phyloP scores from a whole-genome alignment of 2,113 vertebrate genomes.

The Bos indicus region DNA sequence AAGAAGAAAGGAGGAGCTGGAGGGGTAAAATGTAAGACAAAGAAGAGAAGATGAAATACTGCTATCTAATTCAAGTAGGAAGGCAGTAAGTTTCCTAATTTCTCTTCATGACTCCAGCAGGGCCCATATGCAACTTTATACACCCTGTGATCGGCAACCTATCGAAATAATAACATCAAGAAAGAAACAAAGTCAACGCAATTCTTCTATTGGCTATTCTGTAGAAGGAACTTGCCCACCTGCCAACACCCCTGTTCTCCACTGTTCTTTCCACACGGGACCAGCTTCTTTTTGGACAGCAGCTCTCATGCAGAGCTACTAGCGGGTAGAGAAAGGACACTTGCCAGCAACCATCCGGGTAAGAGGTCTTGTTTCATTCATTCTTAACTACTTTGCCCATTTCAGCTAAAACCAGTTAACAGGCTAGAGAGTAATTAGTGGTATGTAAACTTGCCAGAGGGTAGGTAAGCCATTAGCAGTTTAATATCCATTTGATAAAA shows the following conservation, averaged over 20 bases:
- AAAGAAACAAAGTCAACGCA: not conserved
- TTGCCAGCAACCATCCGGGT: not conserved
- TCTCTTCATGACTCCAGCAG: not conserved
- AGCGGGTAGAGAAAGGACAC: not conserved
- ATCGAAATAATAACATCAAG: not conserved
- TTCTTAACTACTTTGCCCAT: constrained; percentile 7
- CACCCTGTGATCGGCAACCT: not conserved
- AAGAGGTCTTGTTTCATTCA: not conserved
- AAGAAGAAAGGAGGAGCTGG: constrained; percentile 24
- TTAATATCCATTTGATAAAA: constrained; percentile 73
- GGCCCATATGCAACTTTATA: not conserved
- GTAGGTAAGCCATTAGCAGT: constrained; percentile 62
- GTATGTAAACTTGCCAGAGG: constrained; percentile 57
- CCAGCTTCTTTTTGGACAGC: not conserved
- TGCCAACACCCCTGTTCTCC: not conserved
- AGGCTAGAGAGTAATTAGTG: not conserved
- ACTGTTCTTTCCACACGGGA: not conserved
- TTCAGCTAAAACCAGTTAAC: constrained; percentile 66
- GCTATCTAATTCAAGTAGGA: not conserved
- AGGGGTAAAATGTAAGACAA: constrained; percentile 5
- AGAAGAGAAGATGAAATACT: not conserved
- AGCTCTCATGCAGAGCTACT: not conserved
- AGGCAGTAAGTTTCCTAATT: not conserved
- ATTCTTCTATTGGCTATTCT: not conserved
- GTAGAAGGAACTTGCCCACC: not conserved